Evolutionary conservation across 2,113 vertebrate species (phyloP).

Genomic region (Mystacornis crossleyi): DNA sequence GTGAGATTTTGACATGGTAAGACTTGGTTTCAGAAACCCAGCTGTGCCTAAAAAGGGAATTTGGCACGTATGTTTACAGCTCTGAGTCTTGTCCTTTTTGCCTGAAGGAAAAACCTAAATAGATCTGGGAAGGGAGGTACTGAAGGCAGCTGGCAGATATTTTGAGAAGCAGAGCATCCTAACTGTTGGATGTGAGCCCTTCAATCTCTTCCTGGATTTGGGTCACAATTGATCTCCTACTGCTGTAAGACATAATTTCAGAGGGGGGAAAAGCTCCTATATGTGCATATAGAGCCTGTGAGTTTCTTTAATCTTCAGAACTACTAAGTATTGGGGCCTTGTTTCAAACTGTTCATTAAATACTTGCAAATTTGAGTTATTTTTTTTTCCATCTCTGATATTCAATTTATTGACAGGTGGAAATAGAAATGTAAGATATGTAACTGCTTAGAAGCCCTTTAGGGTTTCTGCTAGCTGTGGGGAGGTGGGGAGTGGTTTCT

Average conservation of each 20-base stretch:
- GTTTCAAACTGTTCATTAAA: background rate
- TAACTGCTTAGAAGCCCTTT: background rate
- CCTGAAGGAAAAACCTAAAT: background rate
- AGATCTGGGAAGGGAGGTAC: background rate
- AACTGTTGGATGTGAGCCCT: background rate
- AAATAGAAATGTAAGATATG: background rate
- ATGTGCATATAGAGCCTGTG: background rate
- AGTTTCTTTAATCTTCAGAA: background rate
- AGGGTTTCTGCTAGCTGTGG: background rate
- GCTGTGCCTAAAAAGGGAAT: background rate
- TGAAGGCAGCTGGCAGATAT: conserved; percentile 15
- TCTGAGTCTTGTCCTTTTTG: background rate
- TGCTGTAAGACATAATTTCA: background rate
- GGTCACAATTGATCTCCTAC: background rate
- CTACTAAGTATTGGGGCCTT: background rate
- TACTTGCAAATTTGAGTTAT: background rate
- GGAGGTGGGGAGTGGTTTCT: background rate
- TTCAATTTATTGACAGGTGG: background rate
- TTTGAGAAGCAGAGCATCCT: background rate
- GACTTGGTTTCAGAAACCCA: background rate
- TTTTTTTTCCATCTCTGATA: background rate
- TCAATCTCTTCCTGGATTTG: background rate
- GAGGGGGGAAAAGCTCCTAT: background rate
- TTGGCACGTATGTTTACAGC: background rate
- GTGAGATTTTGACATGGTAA: background rate